Evolutionary conservation across 2,888 invertebrate species (phyloP).

Genomic region (Leucophenga montana): DNA sequence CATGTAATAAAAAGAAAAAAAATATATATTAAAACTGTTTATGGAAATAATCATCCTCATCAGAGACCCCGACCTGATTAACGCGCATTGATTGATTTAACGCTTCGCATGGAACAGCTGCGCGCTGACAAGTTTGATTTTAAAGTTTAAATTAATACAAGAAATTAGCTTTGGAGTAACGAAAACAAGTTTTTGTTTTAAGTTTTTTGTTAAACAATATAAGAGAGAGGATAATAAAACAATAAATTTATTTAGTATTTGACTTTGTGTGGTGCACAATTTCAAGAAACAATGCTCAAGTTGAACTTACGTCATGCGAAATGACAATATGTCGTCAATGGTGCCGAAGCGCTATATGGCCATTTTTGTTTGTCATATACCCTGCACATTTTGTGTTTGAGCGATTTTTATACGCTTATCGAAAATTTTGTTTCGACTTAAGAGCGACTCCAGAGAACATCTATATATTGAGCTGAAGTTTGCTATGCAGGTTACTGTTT

Average conservation of each 20-base stretch:
- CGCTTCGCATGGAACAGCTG: constrained; percentile 11
- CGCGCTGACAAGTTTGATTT: constrained; percentile 3
- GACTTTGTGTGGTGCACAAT: background rate
- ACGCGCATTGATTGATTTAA: background rate
- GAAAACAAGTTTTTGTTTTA: constrained; percentile 31
- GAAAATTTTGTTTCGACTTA: no score
- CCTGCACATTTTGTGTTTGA: no score
- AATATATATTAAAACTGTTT: no score
- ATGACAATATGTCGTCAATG: background rate
- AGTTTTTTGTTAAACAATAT: no score
- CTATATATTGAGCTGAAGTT: no score
- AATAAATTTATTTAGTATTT: no score
- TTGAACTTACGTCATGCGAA: constrained; percentile 2
- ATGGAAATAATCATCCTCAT: constrained; percentile 19
- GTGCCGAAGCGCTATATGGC: background rate
- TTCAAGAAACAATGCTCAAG: background rate
- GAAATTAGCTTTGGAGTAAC: background rate
- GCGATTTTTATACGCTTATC: no score
- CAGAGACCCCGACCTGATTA: constrained; percentile 46
- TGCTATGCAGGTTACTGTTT: no score
- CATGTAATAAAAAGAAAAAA: no score
- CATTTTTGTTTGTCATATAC: background rate
- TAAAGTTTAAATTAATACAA: background rate
- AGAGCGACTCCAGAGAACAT: no score
- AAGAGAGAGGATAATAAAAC: no score